A percentile compares a stretch with the other conserved stretches of the same genome.
phyloP scores from a whole-genome alignment of 2,888 invertebrate species.

The Pristionchus arcanus region DNA sequence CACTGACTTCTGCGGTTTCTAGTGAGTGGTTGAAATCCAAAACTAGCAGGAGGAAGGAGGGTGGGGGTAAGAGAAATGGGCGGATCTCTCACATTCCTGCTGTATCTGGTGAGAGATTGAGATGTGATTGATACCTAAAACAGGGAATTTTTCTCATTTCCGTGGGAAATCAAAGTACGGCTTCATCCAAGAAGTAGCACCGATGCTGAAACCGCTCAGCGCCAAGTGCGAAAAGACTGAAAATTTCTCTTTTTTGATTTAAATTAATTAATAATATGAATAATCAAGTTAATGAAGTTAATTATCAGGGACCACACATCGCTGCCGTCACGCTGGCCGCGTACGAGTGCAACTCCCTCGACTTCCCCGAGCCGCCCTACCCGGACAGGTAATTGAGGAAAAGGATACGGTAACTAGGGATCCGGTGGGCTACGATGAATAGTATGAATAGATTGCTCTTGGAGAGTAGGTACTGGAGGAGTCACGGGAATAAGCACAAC shows the following conservation, averaged over 20 bases:
- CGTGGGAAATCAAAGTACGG: too few species aligned
- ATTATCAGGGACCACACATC: slow-evolving; percentile 92
- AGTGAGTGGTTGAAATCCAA: slow-evolving; percentile 74
- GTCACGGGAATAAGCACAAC: too few species aligned
- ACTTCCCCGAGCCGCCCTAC: slow-evolving; percentile 98
- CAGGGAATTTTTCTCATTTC: neutral
- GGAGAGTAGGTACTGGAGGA: too few species aligned
- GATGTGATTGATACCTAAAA: neutral
- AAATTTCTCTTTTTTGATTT: neutral
- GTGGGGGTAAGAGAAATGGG: too few species aligned
- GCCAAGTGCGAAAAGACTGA: neutral
- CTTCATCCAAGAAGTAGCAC: neutral
- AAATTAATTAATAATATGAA: neutral
- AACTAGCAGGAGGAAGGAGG: too few species aligned
- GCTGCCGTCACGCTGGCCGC: slow-evolving; percentile 98
- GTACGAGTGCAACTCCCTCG: slow-evolving; percentile 94
- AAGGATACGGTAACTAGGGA: neutral
- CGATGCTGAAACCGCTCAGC: neutral
- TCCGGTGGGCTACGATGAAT: too few species aligned
- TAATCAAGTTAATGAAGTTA: neutral
- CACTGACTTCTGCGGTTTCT: slow-evolving; percentile 96
- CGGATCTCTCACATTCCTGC: too few species aligned
- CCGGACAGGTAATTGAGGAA: slow-evolving; percentile 85
- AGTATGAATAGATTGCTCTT: too few species aligned
- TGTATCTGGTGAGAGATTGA: neutral